phyloP scores from a whole-genome alignment of 53 echinoderm and acorn worm genomes.

The Crossaster papposus region DNA sequence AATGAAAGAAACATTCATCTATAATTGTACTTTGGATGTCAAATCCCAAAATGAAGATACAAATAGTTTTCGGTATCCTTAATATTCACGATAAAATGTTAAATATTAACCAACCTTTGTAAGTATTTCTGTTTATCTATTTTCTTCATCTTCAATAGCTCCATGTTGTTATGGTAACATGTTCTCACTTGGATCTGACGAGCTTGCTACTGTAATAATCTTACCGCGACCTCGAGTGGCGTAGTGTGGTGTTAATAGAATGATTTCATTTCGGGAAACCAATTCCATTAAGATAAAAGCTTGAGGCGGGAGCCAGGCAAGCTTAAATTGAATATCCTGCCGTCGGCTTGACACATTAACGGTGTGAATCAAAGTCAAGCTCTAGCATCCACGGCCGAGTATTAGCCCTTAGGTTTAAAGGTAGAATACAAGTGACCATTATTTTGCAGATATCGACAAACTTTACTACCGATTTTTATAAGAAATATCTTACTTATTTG shows the following conservation, averaged over 20 bases:
- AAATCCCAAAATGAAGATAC: neutral
- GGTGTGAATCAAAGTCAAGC: neutral
- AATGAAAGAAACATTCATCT: neutral
- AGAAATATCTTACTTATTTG: too few relatives aligned
- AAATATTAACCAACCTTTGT: too few relatives aligned
- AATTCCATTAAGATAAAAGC: conserved; percentile 23
- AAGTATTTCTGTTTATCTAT: neutral
- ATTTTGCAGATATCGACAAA: too few relatives aligned
- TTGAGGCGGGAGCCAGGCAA: neutral
- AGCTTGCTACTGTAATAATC: neutral
- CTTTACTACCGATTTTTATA: too few relatives aligned
- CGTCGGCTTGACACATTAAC: neutral
- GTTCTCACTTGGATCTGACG: neutral
- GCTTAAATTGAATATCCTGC: neutral
- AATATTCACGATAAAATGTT: neutral
- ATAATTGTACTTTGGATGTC: neutral
- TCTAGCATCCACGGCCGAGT: neutral
- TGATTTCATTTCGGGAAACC: conserved; percentile 12
- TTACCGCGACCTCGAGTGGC: neutral
- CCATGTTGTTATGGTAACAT: neutral
- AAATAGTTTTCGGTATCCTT: neutral
- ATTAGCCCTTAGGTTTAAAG: too few relatives aligned
- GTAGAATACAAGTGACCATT: too few relatives aligned
- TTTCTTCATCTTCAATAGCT: neutral
- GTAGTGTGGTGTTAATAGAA: neutral